Evolutionary conservation across 2,888 invertebrate species (phyloP).

Genomic region (Polia nebulosa): DNA sequence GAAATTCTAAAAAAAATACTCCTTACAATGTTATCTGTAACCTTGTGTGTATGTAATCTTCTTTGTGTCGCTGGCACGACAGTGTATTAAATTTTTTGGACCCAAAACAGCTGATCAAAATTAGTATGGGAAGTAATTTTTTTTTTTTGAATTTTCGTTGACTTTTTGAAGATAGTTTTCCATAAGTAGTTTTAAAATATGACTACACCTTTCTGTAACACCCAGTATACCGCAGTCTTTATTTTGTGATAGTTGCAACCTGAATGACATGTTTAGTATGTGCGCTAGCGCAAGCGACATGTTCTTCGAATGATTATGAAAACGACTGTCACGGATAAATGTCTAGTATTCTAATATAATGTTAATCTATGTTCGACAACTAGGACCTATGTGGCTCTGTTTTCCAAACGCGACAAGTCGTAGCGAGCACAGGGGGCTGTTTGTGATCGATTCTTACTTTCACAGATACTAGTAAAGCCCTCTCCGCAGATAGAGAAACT

Average conservation of each 20-base stretch:
- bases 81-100: too few relatives aligned
- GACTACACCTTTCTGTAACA: too few relatives aligned
- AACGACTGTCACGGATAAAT: slow-evolving; percentile 60
- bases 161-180: too few relatives aligned
- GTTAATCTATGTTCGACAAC: slow-evolving; percentile 56
- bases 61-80: too few relatives aligned
- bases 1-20: too few relatives aligned
- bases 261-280: slow-evolving; percentile 40
- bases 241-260: slow-evolving; percentile 37
- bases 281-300: slow-evolving; percentile 41
- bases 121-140: too few relatives aligned
- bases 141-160: too few relatives aligned
- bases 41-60: too few relatives aligned
- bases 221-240: not conserved
- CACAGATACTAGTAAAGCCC: slow-evolving; percentile 77
- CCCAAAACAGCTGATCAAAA: too few relatives aligned
- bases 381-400: slow-evolving; percentile 39
- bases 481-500: slow-evolving; percentile 71
- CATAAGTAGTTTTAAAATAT: too few relatives aligned
- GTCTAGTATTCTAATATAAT: slow-evolving; percentile 65
- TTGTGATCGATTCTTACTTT: slow-evolving; percentile 37
- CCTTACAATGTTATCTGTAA: too few relatives aligned
- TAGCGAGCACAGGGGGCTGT: slow-evolving; percentile 42
- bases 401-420: slow-evolving; percentile 49
- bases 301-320: slow-evolving; percentile 53